These are phyloP conservation scores for Chinchilla lanigera DNA, from an alignment of 2,113 vertebrate species.

Conservation along the genomic window DNA sequence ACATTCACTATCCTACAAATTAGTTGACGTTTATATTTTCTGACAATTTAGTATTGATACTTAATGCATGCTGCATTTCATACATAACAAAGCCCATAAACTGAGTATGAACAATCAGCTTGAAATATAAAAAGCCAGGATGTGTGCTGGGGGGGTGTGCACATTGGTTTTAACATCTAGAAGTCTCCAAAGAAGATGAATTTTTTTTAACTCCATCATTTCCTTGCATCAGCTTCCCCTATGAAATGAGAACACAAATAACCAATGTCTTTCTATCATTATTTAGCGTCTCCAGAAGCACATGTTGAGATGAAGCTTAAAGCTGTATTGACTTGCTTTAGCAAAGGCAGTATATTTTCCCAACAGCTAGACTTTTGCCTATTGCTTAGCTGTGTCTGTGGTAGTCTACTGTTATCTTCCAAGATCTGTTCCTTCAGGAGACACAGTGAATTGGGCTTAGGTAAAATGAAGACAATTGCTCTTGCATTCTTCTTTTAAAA, in stretches of 20 bases:
- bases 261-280: not conserved
- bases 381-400: not conserved
- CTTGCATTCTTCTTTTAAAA: not conserved
- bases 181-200: not conserved
- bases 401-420: not conserved
- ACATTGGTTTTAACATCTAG: not conserved
- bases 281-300: constrained; percentile 5
- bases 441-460: not conserved
- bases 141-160: not conserved
- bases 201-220: not conserved
- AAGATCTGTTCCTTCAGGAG: not conserved
- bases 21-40: constrained; percentile 10
- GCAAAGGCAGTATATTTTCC: not conserved
- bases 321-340: not conserved
- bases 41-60: fast-evolving
- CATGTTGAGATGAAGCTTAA: not conserved
- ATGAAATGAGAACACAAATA: not conserved
- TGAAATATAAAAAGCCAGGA: not conserved
- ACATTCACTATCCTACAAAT: fast-evolving
- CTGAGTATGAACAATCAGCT: constrained; percentile 26
- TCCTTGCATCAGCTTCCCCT: not conserved
- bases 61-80: constrained; percentile 24
- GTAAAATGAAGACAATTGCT: not conserved
- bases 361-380: not conserved
- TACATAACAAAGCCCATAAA: constrained; percentile 58